A percentile compares a stretch with the other conserved stretches of the same genome.
These are phyloP conservation scores for Andrena hattorfiana DNA, from an alignment of 2,888 invertebrate species.

Conservation along the genomic window DNA sequence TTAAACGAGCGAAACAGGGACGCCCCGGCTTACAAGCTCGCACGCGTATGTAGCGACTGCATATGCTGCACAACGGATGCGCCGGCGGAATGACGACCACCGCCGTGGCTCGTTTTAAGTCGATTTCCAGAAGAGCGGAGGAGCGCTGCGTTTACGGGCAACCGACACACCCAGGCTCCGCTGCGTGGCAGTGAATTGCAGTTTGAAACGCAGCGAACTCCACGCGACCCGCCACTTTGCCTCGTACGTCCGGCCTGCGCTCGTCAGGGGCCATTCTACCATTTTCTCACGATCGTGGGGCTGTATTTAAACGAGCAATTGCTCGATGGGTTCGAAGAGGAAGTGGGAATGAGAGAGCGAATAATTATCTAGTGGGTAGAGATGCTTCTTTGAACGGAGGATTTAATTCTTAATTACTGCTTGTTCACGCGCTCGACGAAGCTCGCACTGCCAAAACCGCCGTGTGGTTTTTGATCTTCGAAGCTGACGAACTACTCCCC, in stretches of 20 bases:
- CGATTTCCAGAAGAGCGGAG: constrained; percentile 59
- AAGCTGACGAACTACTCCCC: too few relatives aligned
- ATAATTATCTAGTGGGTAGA: too few relatives aligned
- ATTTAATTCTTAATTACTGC: too few relatives aligned
- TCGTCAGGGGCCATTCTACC: constrained; percentile 17
- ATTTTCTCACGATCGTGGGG: constrained; percentile 21
- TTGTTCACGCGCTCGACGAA: too few relatives aligned
- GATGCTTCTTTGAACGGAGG: too few relatives aligned
- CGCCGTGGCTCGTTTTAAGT: constrained; percentile 63
- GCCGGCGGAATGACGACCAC: constrained; percentile 31
- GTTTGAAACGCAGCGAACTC: constrained; percentile 49
- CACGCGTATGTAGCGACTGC: constrained; percentile 8
- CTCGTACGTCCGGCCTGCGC: constrained; percentile 1
- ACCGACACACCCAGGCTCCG: not conserved
- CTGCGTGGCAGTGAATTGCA: constrained; percentile 45
- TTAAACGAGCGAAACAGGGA: constrained; percentile 52
- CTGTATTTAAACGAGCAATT: not conserved
- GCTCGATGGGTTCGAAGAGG: too few relatives aligned
- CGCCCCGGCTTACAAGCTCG: not conserved
- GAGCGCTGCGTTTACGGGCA: constrained; percentile 51
- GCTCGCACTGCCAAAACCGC: too few relatives aligned
- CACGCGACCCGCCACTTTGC: constrained; percentile 8
- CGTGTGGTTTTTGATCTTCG: too few relatives aligned
- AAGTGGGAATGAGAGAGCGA: too few relatives aligned
- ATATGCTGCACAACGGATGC: constrained; percentile 43